Evolutionary conservation across 2,113 vertebrate species (phyloP).

Genomic region (Scophthalmus maximus): DNA sequence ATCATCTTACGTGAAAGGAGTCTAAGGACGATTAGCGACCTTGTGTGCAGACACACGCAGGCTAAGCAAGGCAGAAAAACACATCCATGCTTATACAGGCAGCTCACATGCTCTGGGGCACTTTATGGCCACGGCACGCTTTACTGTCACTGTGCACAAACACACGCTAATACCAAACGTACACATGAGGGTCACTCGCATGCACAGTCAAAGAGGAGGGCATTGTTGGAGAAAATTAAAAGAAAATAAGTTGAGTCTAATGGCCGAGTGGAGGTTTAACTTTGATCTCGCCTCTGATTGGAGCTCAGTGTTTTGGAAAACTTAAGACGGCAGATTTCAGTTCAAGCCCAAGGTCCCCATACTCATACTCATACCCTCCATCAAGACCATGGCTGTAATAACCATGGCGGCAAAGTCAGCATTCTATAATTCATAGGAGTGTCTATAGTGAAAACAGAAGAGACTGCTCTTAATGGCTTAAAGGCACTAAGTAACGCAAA

Average conservation of each 20-base stretch:
- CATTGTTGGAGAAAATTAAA: constrained; percentile 53
- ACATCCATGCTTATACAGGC: constrained; percentile 1
- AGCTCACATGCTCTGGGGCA: constrained; percentile 30
- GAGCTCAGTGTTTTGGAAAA: constrained; percentile 70
- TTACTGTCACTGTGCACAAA: constrained; percentile 32
- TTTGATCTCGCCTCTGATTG: constrained; percentile 56
- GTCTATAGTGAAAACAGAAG: constrained; percentile 59
- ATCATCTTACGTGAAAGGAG: constrained; percentile 43
- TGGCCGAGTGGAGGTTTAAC: constrained; percentile 21
- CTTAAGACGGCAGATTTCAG: constrained; percentile 18
- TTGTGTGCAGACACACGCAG: constrained; percentile 35
- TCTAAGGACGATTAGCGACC: constrained; percentile 60
- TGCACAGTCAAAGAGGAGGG: constrained; percentile 5
- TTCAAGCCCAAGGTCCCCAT: constrained; percentile 44
- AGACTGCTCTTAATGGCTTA: constrained; percentile 60
- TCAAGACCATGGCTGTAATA: constrained; percentile 69
- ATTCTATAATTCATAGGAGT: constrained; percentile 73
- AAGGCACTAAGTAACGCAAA: constrained; percentile 51
- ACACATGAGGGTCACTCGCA: constrained; percentile 27
- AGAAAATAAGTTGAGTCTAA: constrained; percentile 43
- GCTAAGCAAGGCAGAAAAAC: constrained; percentile 37
- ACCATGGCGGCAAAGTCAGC: constrained; percentile 59
- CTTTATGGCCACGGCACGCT: constrained; percentile 9
- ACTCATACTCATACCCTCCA: constrained; percentile 60
- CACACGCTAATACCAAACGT: constrained; percentile 16